A percentile compares a stretch with the other conserved stretches of the same genome.
Conservation (phyloP, 2,797 vertebrate genomes). For the Tympanoctomys barrerae region DNA sequence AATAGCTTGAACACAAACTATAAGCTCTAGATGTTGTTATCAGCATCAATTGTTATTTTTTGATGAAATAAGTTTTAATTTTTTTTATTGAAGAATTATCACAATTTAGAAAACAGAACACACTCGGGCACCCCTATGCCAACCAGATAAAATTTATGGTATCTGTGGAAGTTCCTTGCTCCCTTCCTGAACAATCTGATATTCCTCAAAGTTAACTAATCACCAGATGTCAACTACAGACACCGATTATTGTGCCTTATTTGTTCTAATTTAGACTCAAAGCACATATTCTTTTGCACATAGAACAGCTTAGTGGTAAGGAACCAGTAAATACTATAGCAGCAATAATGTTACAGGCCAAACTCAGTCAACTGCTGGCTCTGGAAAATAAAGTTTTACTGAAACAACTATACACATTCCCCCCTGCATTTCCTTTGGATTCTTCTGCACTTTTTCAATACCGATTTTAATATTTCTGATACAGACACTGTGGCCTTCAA, state of each 20-base stretch:
- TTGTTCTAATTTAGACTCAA: background rate
- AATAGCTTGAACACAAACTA: background rate
- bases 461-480: background rate
- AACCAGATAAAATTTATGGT: background rate
- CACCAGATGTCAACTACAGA: background rate
- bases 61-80: background rate
- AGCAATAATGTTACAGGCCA: background rate
- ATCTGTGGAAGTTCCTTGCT: background rate
- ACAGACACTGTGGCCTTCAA: background rate
- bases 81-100: background rate
- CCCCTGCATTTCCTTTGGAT: background rate
- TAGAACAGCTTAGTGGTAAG: background rate
- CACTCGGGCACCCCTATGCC: background rate
- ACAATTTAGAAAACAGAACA: slow-evolving; percentile 39
- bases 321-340: background rate
- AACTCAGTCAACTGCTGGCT: background rate
- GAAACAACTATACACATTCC: background rate
- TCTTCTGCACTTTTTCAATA: background rate
- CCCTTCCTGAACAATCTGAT: background rate
- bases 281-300: background rate
- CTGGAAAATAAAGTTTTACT: slow-evolving; percentile 34
- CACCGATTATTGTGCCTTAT: background rate
- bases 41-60: background rate
- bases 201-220: background rate
- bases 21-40: slow-evolving; percentile 7